These are phyloP conservation scores for Brachypteracias leptosomus DNA, from an alignment of 2,113 vertebrate genomes.

Conservation along the genomic window DNA sequence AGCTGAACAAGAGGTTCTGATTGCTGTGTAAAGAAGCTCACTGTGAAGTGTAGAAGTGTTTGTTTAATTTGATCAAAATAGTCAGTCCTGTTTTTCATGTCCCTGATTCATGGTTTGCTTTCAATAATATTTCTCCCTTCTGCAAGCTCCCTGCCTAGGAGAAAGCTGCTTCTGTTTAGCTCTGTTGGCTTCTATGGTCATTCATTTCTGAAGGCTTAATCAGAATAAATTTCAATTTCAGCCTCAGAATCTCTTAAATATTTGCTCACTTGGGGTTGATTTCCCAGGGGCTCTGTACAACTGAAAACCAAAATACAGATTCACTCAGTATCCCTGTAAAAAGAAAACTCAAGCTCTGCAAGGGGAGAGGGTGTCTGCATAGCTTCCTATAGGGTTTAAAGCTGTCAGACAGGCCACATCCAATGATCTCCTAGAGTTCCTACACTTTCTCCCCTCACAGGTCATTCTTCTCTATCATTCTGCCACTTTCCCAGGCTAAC, in stretches of 20 bases:
- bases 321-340: neutral
- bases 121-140: constrained; percentile 9
- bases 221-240: neutral
- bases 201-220: neutral
- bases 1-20: constrained; percentile 1
- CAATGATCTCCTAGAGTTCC: neutral
- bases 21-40: neutral
- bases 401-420: neutral
- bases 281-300: neutral
- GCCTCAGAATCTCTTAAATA: neutral
- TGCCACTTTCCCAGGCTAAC: neutral
- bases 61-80: neutral
- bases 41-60: neutral
- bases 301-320: neutral
- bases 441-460: neutral
- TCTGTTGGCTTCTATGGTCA: neutral
- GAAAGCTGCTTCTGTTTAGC: neutral
- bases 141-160: neutral
- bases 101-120: neutral
- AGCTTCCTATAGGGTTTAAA: neutral
- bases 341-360: neutral
- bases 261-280: neutral
- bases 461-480: neutral
- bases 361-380: neutral
- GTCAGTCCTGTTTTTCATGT: neutral